phyloP scores from a whole-genome alignment of 1,140 invertebrate species.

The Calephelis virginiensis region DNA sequence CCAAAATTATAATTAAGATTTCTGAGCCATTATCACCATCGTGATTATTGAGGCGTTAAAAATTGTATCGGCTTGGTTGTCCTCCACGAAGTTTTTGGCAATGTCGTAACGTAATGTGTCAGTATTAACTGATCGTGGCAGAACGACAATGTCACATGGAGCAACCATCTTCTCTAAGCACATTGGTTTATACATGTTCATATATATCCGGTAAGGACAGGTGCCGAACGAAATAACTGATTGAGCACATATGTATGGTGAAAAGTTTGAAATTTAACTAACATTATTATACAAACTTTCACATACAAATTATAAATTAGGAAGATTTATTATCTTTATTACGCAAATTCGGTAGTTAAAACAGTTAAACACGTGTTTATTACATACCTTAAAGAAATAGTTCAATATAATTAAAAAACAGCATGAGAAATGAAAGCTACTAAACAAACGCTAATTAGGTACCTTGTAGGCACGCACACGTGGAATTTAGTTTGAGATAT shows the following conservation, averaged over 20 bases:
- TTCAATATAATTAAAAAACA: slow-evolving; percentile 20
- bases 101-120: slow-evolving; percentile 92
- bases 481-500: slow-evolving; percentile 56
- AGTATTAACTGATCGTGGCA: slow-evolving; percentile 88
- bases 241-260: slow-evolving; percentile 39
- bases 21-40: too few relatives aligned
- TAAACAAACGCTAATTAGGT: slow-evolving; percentile 69
- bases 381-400: slow-evolving; percentile 38
- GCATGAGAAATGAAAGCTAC: slow-evolving; percentile 37
- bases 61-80: slow-evolving; percentile 29
- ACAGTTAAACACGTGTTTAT: slow-evolving; percentile 37
- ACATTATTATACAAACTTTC: slow-evolving; percentile 27
- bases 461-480: slow-evolving; percentile 56
- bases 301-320: slow-evolving; percentile 37
- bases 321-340: slow-evolving; percentile 28
- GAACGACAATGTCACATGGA: slow-evolving; percentile 64
- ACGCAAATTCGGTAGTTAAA: slow-evolving; percentile 32
- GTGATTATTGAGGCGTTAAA: too few relatives aligned
- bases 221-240: slow-evolving; percentile 45
- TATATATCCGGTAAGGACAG: slow-evolving; percentile 45
- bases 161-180: slow-evolving; percentile 46
- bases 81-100: slow-evolving; percentile 88
- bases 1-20: too few relatives aligned
- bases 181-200: slow-evolving; percentile 66
- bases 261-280: slow-evolving; percentile 21